Conservation (phyloP, 2,888 invertebrate genomes). For the Ligdia adustata region DNA sequence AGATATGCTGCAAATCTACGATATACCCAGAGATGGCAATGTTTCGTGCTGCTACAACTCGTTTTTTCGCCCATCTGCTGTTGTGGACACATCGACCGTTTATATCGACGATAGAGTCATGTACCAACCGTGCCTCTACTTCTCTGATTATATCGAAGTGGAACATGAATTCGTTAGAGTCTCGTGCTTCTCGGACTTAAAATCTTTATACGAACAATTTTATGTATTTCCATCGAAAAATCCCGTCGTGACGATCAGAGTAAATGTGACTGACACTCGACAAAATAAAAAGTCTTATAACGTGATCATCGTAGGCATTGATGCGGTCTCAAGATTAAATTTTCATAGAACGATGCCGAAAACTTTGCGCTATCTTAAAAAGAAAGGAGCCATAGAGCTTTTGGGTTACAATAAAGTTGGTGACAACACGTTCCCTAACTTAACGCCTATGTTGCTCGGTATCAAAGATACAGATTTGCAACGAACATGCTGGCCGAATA, state of each 20-base stretch:
- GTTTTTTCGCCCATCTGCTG: conserved; percentile 81
- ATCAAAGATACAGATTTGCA: conserved; percentile 86
- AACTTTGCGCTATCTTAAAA: conserved; percentile 85
- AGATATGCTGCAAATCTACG: conserved; percentile 73
- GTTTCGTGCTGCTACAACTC: conserved; percentile 85
- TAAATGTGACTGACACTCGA: conserved; percentile 40
- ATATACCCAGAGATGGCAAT: conserved; percentile 67
- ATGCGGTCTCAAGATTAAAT: conserved; percentile 93
- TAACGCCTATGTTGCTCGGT: conserved; percentile 92
- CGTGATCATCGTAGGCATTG: conserved; percentile 92
- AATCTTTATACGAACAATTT: conserved; percentile 86
- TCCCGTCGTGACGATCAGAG: conserved; percentile 40
- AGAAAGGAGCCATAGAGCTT: conserved; percentile 89
- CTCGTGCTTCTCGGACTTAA: conserved; percentile 79
- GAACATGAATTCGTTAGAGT: conserved; percentile 88
- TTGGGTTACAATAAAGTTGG: conserved; percentile 96
- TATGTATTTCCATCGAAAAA: conserved; percentile 86
- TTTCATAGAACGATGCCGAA: conserved; percentile 93
- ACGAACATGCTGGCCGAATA: conserved; percentile 85
- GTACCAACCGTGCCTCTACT: conserved; percentile 77
- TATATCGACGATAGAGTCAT: conserved; percentile 74
- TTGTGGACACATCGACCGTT: conserved; percentile 70
- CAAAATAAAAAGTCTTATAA: conserved; percentile 77
- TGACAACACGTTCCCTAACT: conserved; percentile 96
- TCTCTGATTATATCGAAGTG: conserved; percentile 70